A percentile compares a stretch with the other conserved stretches of the same genome.
Conservation (phyloP, 2,888 invertebrate species). For the Rhaphigaster nebulosa region DNA sequence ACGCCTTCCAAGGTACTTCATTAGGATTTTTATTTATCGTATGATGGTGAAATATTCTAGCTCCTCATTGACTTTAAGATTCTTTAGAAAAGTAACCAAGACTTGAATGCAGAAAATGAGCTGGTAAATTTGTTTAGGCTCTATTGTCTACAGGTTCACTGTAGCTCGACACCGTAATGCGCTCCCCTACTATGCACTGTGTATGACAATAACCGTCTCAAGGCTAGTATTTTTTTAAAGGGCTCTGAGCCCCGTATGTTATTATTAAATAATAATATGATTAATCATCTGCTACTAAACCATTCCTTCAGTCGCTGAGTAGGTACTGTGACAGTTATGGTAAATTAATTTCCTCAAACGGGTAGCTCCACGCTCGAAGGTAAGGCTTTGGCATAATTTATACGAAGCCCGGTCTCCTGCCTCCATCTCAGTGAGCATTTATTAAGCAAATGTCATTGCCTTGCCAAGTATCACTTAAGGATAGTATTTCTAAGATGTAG, state of each 20-base stretch:
- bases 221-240: too few relatives aligned
- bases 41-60: too few relatives aligned
- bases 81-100: too few relatives aligned
- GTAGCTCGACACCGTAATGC: too few relatives aligned
- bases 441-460: background rate
- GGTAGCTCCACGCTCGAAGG: background rate
- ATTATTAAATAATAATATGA: background rate
- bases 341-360: background rate
- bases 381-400: conserved; percentile 4
- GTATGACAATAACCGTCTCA: too few relatives aligned
- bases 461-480: conserved; percentile 3
- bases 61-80: too few relatives aligned
- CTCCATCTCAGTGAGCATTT: background rate
- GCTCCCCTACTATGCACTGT: too few relatives aligned
- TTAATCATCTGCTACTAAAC: background rate
- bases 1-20: too few relatives aligned
- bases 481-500: background rate
- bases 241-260: background rate
- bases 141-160: too few relatives aligned
- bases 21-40: too few relatives aligned
- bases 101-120: too few relatives aligned
- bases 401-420: background rate
- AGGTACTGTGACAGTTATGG: background rate
- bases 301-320: background rate
- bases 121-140: too few relatives aligned